Percentiles rank a stretch among this genome's conserved stretches.
These are phyloP conservation scores for Agrilus mali DNA, from an alignment of 2,888 invertebrate species.

Conservation along the genomic window DNA sequence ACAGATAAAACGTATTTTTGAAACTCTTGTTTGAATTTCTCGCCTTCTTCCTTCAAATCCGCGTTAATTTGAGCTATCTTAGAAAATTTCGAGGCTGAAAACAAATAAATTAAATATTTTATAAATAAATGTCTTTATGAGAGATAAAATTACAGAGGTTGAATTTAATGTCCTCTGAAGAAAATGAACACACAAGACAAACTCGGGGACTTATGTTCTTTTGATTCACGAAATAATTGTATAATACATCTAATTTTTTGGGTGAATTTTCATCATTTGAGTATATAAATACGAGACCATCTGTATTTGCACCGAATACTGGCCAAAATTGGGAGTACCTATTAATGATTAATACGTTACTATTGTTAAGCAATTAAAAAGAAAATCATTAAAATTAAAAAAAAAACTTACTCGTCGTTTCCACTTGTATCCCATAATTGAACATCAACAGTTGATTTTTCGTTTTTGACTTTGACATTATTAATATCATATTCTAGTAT, in stretches of 20 bases:
- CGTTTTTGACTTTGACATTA: conserved; percentile 17
- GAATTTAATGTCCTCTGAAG: conserved; percentile 11
- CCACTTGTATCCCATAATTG: conserved; percentile 23
- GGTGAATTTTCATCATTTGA: conserved; percentile 17
- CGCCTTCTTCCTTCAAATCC: conserved; percentile 18
- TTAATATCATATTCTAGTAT: conserved; percentile 20
- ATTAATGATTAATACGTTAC: conserved; percentile 6
- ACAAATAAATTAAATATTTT: neutral
- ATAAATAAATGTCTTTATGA: neutral
- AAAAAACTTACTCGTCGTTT: conserved; percentile 19
- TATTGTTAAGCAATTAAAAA: no score
- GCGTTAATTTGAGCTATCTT: conserved; percentile 20
- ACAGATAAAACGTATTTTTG: conserved; percentile 15
- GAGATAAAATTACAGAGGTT: conserved; percentile 17
- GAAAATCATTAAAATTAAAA: neutral
- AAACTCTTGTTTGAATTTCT: conserved; percentile 21
- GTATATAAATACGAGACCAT: conserved; percentile 22
- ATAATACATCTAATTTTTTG: conserved; percentile 20
- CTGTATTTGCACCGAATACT: conserved; percentile 18
- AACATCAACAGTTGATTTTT: conserved; percentile 17
- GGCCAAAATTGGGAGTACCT: conserved; percentile 21
- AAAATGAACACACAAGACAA: conserved; percentile 19
- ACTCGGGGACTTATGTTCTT: conserved; percentile 17
- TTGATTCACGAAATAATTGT: conserved; percentile 22
- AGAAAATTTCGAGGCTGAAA: conserved; percentile 18